A percentile compares a stretch with the other conserved stretches of the same genome.
phyloP scores from a whole-genome alignment of 2,888 invertebrate species.

The Didymodactylos carnosus region DNA sequence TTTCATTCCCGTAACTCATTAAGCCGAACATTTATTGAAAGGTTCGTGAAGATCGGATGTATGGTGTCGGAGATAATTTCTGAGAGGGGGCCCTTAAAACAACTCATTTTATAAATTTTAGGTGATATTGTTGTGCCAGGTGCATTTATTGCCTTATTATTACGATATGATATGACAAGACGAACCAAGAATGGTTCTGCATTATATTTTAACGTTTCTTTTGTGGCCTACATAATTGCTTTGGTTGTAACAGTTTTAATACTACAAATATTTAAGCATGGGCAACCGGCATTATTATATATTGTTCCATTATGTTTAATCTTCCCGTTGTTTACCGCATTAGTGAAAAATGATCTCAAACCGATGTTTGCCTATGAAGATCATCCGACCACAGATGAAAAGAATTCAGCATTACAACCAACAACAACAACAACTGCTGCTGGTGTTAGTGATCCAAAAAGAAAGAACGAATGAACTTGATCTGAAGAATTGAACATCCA shows the following conservation, averaged over 20 bases:
- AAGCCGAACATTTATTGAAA: too few relatives aligned
- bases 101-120: too few relatives aligned
- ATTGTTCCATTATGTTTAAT: constrained; percentile 57
- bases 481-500: too few relatives aligned
- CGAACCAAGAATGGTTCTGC: background rate
- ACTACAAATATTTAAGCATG: constrained; percentile 94
- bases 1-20: too few relatives aligned
- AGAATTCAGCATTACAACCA: too few relatives aligned
- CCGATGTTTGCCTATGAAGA: constrained; percentile 11
- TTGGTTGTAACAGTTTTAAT: constrained; percentile 78
- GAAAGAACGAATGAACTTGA: too few relatives aligned
- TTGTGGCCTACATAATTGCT: constrained; percentile 77
- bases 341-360: background rate
- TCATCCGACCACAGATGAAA: too few relatives aligned
- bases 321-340: constrained; percentile 2
- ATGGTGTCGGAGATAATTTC: too few relatives aligned
- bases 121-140: constrained; percentile 98
- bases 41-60: too few relatives aligned
- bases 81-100: too few relatives aligned
- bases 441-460: too few relatives aligned
- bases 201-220: constrained; percentile 38
- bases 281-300: constrained; percentile 78
- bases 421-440: too few relatives aligned
- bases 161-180: constrained; percentile 56
- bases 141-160: constrained; percentile 84